Evolutionary conservation across 2,888 invertebrate genomes (phyloP).

Genomic region (Dryococelus australis): DNA sequence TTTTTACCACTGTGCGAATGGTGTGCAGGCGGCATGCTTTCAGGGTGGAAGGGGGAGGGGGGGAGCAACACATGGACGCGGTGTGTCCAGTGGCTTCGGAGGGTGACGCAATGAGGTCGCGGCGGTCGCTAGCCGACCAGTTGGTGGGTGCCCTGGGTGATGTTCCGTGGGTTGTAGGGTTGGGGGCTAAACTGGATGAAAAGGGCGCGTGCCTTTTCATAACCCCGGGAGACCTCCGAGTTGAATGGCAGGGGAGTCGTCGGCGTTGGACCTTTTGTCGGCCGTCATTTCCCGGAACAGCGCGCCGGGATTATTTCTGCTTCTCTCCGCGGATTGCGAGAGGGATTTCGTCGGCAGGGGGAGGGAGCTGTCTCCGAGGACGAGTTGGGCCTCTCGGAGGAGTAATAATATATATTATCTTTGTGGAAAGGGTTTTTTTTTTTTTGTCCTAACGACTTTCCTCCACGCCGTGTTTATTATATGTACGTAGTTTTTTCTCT

Average conservation of each 20-base stretch:
- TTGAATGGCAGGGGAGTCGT: conserved; percentile 5
- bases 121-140: background rate
- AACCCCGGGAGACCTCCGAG: conserved; percentile 26
- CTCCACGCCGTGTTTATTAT: no score
- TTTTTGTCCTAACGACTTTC: no score
- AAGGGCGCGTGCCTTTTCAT: conserved; percentile 19
- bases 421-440: no score
- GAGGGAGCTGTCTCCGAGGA: background rate
- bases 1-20: no score
- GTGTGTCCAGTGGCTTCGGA: background rate
- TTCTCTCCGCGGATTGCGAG: no score
- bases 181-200: background rate
- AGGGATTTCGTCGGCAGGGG: background rate
- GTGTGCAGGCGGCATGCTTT: no score
- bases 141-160: background rate
- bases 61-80: no score
- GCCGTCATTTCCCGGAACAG: conserved; percentile 1
- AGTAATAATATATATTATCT: no score
- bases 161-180: background rate
- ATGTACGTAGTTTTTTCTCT: no score
- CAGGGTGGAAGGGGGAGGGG: no score
- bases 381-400: background rate
- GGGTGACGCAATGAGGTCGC: background rate
- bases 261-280: background rate
- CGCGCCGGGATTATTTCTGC: background rate